Percentiles rank a stretch among this genome's conserved stretches.
Evolutionary conservation across 2,888 invertebrate genomes (phyloP).

Genomic region (Candidula unifasciata): DNA sequence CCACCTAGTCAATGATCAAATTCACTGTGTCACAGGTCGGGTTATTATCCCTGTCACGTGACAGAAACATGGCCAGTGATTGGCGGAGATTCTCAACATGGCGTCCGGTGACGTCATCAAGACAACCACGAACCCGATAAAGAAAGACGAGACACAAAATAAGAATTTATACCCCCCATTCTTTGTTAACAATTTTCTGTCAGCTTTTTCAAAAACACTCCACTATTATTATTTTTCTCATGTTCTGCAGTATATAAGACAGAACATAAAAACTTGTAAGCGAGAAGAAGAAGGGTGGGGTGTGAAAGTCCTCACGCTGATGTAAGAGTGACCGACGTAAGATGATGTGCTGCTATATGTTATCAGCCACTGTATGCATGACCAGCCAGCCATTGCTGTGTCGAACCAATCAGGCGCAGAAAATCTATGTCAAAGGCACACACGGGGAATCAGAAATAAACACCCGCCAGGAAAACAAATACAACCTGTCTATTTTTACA

Average conservation of each 20-base stretch:
- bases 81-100: conserved; percentile 39
- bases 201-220: too few species aligned
- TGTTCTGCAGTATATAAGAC: neutral
- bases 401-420: neutral
- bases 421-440: neutral
- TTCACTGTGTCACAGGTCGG: conserved; percentile 57
- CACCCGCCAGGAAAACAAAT: too few species aligned
- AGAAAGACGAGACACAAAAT: neutral
- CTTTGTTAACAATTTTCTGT: too few species aligned
- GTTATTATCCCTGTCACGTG: conserved; percentile 55
- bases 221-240: too few species aligned
- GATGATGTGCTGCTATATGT: too few species aligned
- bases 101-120: too few species aligned
- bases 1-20: conserved; percentile 54
- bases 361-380: too few species aligned
- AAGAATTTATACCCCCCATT: neutral
- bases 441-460: too few species aligned
- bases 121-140: neutral
- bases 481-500: neutral
- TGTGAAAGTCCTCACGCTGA: neutral
- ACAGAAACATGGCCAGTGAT: conserved; percentile 39
- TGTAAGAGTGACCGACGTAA: neutral
- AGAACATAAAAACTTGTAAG: neutral
- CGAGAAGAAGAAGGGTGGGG: neutral
- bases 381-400: too few species aligned